Percentiles rank a stretch among this genome's conserved stretches.
Conservation (phyloP, 2,797 vertebrate species). For the Enteromius thamalakanensis region DNA sequence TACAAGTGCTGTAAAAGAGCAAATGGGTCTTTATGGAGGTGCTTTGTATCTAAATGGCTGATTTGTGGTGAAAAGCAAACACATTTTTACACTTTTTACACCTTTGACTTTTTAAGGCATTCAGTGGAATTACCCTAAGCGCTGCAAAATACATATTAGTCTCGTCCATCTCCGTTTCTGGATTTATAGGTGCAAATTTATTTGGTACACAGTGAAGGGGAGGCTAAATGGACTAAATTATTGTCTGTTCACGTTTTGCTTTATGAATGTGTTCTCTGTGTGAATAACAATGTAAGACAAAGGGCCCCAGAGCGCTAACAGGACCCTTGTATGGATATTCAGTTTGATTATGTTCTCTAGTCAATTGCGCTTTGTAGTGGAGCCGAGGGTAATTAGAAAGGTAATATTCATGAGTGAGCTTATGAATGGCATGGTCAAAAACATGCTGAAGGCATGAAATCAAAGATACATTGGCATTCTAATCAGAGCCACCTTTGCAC, state of each 20-base stretch:
- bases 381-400: slow-evolving; percentile 52
- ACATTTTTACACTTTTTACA: slow-evolving; percentile 2
- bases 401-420: slow-evolving; percentile 42
- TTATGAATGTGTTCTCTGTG: slow-evolving; percentile 34
- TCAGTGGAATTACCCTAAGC: not conserved
- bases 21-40: slow-evolving; percentile 22
- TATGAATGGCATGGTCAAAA: slow-evolving; percentile 49
- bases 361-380: slow-evolving; percentile 47
- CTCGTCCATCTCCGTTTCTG: not conserved
- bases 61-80: slow-evolving; percentile 17
- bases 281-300: slow-evolving; percentile 51
- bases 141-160: not conserved
- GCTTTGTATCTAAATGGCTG: not conserved
- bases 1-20: slow-evolving; percentile 28
- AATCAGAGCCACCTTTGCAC: slow-evolving; percentile 27
- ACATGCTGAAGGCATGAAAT: slow-evolving; percentile 41
- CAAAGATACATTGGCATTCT: slow-evolving; percentile 14
- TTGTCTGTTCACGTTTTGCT: slow-evolving; percentile 45
- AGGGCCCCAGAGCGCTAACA: slow-evolving; percentile 41
- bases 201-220: slow-evolving; percentile 32
- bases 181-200: slow-evolving; percentile 14
- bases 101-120: slow-evolving; percentile 6
- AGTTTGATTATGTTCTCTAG: slow-evolving; percentile 50
- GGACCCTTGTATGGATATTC: slow-evolving; percentile 30
- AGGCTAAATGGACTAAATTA: slow-evolving; percentile 47